A percentile compares a stretch with the other conserved stretches of the same genome.
Conservation (phyloP, 2,888 invertebrate genomes). For the Drosophila barbarae region DNA sequence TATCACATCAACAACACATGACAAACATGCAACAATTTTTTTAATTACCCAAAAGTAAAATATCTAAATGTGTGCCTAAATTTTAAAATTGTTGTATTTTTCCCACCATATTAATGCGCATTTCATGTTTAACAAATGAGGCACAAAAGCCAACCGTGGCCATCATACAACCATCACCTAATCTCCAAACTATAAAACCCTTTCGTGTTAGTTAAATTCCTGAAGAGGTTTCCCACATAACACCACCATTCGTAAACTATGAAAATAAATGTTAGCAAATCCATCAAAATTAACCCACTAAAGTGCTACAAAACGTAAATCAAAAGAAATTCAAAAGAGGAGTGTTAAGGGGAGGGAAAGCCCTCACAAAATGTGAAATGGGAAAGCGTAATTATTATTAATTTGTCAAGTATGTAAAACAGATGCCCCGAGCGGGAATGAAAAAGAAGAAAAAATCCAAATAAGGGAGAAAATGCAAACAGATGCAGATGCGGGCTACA, state of each 20-base stretch:
- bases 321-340: background rate
- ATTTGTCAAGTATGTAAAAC: conserved; percentile 74
- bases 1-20: background rate
- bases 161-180: background rate
- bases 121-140: conserved; percentile 22
- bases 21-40: background rate
- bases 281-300: conserved; percentile 58
- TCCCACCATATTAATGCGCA: conserved; percentile 2
- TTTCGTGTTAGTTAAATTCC: conserved; percentile 18
- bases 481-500: conserved; percentile 37
- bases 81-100: background rate
- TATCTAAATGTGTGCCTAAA: background rate
- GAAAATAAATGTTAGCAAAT: conserved; percentile 47
- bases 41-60: background rate
- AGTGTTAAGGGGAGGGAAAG: conserved; percentile 4
- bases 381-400: conserved; percentile 68
- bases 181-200: conserved; percentile 11
- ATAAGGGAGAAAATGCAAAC: conserved; percentile 31
- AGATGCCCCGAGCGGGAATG: conserved; percentile 60
- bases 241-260: background rate
- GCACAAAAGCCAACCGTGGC: background rate
- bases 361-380: conserved; percentile 36
- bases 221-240: conserved; percentile 18
- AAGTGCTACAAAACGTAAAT: conserved; percentile 23
- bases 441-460: conserved; percentile 32